These are phyloP conservation scores for Tauraco hartlaubi DNA, from an alignment of 2,797 vertebrate species.

Conservation along the genomic window DNA sequence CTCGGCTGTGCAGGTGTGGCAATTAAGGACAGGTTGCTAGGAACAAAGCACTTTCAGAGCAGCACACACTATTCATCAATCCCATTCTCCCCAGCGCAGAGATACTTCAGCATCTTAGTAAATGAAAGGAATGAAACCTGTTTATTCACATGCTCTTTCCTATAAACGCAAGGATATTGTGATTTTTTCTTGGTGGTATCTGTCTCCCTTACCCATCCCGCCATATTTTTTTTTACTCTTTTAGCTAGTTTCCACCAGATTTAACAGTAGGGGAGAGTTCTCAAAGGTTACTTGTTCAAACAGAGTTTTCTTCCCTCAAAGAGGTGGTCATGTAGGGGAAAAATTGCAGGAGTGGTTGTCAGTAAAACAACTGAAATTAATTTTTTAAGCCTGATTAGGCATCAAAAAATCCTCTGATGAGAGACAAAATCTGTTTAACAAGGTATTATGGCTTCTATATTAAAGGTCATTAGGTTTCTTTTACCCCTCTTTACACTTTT, in stretches of 20 bases:
- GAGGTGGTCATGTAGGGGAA: not conserved
- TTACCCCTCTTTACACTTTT: not conserved
- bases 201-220: not conserved
- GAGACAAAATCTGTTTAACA: not conserved
- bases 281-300: not conserved
- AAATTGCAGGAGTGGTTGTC: not conserved
- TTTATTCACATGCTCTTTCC: not conserved
- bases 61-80: not conserved
- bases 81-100: not conserved
- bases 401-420: not conserved
- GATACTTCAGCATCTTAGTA: not conserved
- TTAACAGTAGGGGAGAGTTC: not conserved
- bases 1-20: not conserved
- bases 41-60: not conserved
- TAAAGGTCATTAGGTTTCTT: fast-evolving
- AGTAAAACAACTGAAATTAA: not conserved
- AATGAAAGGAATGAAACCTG: not conserved
- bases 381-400: not conserved
- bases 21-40: not conserved
- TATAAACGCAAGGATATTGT: not conserved
- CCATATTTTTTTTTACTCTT: not conserved
- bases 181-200: not conserved
- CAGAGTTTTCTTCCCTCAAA: not conserved
- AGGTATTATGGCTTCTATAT: not conserved
- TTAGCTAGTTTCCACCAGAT: not conserved